These are phyloP conservation scores for Colius striatus DNA, from an alignment of 2,113 vertebrate species.

Conservation along the genomic window DNA sequence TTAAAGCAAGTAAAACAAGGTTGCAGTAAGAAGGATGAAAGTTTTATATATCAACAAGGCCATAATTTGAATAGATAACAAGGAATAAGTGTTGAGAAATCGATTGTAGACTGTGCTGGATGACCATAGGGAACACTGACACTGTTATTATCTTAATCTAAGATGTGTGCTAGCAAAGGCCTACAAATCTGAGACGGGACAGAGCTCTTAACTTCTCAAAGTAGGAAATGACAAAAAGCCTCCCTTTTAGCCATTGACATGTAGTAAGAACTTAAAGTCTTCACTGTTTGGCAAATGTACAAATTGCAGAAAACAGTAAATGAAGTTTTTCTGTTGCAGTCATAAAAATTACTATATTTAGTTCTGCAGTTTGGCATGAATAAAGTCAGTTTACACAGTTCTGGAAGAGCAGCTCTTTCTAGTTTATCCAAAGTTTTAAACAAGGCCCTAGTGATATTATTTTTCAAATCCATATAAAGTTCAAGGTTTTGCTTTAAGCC, in stretches of 20 bases:
- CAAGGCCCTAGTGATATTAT: constrained; percentile 12
- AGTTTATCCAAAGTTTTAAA: constrained; percentile 57
- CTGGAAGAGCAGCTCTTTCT: constrained; percentile 36
- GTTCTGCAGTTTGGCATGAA: constrained; percentile 26
- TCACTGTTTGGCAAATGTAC: neutral
- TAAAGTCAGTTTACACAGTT: constrained; percentile 32
- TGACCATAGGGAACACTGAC: neutral
- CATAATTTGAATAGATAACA: neutral
- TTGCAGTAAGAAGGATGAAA: neutral
- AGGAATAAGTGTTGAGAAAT: neutral
- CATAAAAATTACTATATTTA: constrained; percentile 40
- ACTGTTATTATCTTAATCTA: neutral
- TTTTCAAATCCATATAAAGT: constrained; percentile 38
- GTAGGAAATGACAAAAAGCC: neutral
- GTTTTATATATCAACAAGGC: neutral
- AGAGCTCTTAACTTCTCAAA: neutral
- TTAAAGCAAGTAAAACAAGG: neutral
- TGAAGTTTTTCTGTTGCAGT: constrained; percentile 18
- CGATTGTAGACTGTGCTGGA: neutral
- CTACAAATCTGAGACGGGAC: neutral
- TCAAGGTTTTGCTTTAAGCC: constrained; percentile 42
- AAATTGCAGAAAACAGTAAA: constrained; percentile 32
- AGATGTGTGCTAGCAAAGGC: neutral
- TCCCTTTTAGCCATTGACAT: neutral
- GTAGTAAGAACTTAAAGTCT: neutral